Base-by-base conservation (phyloP, 2,797 vertebrate genomes). In the Trachops cirrhosus region DNA sequence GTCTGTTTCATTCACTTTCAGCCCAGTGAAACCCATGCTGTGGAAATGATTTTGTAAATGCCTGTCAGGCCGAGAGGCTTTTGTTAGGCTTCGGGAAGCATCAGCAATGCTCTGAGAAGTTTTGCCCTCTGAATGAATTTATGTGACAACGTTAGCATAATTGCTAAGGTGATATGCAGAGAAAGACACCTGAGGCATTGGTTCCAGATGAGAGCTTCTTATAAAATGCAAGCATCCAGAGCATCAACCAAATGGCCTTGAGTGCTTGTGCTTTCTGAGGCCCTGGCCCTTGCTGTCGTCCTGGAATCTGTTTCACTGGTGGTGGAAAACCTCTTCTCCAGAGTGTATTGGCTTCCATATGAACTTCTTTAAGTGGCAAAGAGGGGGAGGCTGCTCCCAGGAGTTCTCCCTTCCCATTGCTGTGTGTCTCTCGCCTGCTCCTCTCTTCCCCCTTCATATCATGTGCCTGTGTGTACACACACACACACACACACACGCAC, bases 11-110 rank as follows among this genome's bases (percentile, higher is more conserved):
- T n/a, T 83, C 71, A 80, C 79, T 92, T 94, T 75, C 77, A 80
- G 67, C 32, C 10, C 71, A 93, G 21, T 41, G 86, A 95, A 39
- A 16, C 9, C 37, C 21, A 24, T n/a, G 46, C 9, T 57, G 39
- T 46, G 71, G 75, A 93, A 95, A 74, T 50, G 15, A 59, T 24
- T 87, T 96, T 75, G 85, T 59, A 90, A 93, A 80, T 29, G 70
- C 71, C 71, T 89, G 88, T 84, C 39, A 85, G 83, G 50, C 85
- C n/a, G 39, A 71, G 44, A 94, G 57, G 59, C 44, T 96, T 80
- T 87, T 64, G 80, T 92, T 50, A 79, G 71, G 44, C 24, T 67
- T 79, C 50, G 32, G 6, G 71, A 85, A 68, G 68, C 82, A 91
- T 83, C 75, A 83, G 37, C 74, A 21, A 26, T 37, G 64, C 74